phyloP scores from a whole-genome alignment of 2,888 invertebrate species.

The Chrysomela aeneicollis region DNA sequence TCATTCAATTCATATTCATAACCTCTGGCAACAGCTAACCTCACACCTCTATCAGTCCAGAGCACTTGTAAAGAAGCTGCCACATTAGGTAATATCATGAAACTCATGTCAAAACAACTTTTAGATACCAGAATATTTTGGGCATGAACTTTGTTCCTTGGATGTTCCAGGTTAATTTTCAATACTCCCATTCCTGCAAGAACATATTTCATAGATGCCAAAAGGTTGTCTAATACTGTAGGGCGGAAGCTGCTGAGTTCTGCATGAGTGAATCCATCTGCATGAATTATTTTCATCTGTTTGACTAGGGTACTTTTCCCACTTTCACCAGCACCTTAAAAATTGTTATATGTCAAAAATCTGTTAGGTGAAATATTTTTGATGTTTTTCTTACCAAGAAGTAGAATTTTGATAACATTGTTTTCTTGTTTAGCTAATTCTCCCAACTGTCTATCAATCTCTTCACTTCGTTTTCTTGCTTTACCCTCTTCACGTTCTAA shows the following conservation, averaged over 20 bases:
- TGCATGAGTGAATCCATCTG: conserved; percentile 69
- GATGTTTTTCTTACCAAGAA: conserved; percentile 63
- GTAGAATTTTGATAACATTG: conserved; percentile 69
- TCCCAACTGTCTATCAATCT: conserved; percentile 68
- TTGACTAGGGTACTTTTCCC: conserved; percentile 74
- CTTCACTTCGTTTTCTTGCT: conserved; percentile 68
- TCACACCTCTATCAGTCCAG: conserved; percentile 71
- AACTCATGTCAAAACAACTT: conserved; percentile 67
- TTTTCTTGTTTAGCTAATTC: conserved; percentile 67
- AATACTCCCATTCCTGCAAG: conserved; percentile 72
- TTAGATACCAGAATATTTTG: conserved; percentile 63
- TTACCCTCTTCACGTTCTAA: conserved; percentile 68
- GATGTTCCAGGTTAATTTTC: conserved; percentile 68
- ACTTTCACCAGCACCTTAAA: conserved; percentile 71
- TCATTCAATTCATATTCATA: conserved; percentile 74
- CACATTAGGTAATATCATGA: conserved; percentile 64
- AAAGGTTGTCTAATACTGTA: conserved; percentile 70
- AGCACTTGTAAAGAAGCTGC: conserved; percentile 65
- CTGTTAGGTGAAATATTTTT: not conserved
- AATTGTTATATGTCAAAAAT: not conserved
- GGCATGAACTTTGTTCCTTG: conserved; percentile 67
- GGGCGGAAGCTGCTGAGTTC: conserved; percentile 70
- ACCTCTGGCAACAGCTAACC: conserved; percentile 70
- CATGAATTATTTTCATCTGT: conserved; percentile 76
- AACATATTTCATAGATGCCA: conserved; percentile 74